phyloP scores from a whole-genome alignment of 2,797 vertebrate genomes.

The Falco peregrinus region DNA sequence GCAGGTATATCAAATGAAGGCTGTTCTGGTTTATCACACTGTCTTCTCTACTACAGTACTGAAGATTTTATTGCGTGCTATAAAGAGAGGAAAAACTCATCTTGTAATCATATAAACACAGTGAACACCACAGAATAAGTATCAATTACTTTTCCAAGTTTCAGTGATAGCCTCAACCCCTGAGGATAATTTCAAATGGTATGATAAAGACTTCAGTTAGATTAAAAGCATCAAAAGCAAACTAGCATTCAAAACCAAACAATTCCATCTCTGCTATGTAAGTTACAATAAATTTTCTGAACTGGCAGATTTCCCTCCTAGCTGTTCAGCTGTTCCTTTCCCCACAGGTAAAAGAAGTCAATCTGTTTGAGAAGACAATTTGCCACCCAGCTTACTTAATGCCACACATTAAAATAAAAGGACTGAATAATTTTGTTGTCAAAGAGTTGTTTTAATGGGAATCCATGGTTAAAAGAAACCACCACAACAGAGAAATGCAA shows the following conservation, averaged over 20 bases:
- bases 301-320: conserved; percentile 60
- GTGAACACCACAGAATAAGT: conserved; percentile 62
- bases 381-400: conserved; percentile 56
- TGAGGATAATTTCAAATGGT: conserved; percentile 40
- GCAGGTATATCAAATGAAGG: background rate
- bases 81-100: conserved; percentile 51
- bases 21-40: background rate
- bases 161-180: conserved; percentile 44
- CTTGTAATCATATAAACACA: conserved; percentile 55
- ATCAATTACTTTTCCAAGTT: conserved; percentile 67
- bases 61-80: conserved; percentile 40
- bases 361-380: conserved; percentile 50
- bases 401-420: conserved; percentile 44
- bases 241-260: conserved; percentile 64
- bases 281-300: conserved; percentile 52
- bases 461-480: background rate
- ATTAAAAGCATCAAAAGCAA: conserved; percentile 67
- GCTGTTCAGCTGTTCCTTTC: conserved; percentile 59
- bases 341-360: conserved; percentile 60
- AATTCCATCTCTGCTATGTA: background rate
- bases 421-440: conserved; percentile 42
- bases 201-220: conserved; percentile 63
- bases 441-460: conserved; percentile 1
- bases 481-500: background rate
- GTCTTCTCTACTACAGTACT: background rate